Evolutionary conservation across 2,797 vertebrate species (phyloP).

Genomic region (Kryptopterus vitreolus): DNA sequence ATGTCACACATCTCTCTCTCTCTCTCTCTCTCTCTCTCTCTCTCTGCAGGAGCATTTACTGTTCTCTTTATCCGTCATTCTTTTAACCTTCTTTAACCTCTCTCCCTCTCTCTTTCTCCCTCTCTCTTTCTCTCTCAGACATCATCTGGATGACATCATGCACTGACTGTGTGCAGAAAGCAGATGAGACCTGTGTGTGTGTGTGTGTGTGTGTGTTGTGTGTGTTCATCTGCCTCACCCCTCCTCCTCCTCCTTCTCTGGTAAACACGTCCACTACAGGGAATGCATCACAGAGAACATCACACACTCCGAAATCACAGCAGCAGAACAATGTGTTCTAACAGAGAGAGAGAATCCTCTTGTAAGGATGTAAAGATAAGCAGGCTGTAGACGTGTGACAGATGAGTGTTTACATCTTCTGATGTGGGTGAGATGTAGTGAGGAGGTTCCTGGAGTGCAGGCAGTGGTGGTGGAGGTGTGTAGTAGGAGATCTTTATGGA

Average conservation of each 20-base stretch:
- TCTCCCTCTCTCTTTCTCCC: conserved; percentile 13
- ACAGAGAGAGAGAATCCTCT: background rate
- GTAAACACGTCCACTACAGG: conserved; percentile 34
- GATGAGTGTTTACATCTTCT: too few species aligned
- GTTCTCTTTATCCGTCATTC: background rate
- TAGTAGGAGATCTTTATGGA: too few species aligned
- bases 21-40: background rate
- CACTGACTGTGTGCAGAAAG: conserved; percentile 47
- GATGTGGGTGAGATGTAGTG: too few species aligned
- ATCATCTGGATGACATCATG: conserved; percentile 67
- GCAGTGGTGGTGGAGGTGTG: too few species aligned
- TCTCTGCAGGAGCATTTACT: background rate
- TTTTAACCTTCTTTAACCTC: conserved; percentile 1
- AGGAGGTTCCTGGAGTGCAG: too few species aligned
- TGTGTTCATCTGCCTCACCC: conserved; percentile 1
- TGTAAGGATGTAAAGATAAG: background rate
- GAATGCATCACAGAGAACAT: background rate
- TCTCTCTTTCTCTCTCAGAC: conserved; percentile 47
- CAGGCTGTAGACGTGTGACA: background rate
- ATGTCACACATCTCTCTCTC: too few species aligned
- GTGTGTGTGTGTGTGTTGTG: conserved; percentile 35
- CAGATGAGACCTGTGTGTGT: conserved; percentile 44
- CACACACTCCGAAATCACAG: background rate
- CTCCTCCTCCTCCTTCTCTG: conserved; percentile 28
- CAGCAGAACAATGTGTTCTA: background rate